Evolutionary conservation across 2,113 vertebrate species (phyloP), one percentile per base, ranked within the genome.

Genomic region (Coptodon bakossiorum): DNA sequence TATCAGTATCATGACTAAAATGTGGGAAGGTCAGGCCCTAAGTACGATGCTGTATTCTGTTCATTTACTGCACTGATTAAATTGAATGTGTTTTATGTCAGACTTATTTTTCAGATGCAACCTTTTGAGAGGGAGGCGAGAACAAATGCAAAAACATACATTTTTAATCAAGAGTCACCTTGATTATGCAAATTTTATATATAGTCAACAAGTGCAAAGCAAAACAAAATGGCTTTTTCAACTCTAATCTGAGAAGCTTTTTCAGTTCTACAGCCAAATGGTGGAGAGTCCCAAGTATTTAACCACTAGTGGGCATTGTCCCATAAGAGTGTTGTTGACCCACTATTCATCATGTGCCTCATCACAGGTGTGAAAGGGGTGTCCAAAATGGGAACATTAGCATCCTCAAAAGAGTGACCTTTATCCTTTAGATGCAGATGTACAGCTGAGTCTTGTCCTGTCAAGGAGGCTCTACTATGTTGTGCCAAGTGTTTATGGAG

Each of bases 391-490:
- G 29, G 57, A 61, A 61, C 29, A 61, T 19, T 61, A 61, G 29
- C 16, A 61, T 19, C 16, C 57, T 61, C 16, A 61, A 34, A 61
- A 34, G 29, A 61, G 57, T 61, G 57, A 10, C 57, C 16, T 19
- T 34, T 61, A 61, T 16, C 31, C 57, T 61, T 61, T 34, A 61
- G 57, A 0, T 61, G 16, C 57, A 61, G 57, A 31, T 61, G 29
- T 61, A 61, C 14, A 61, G 57, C 57, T 61, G 29, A 34, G 57
- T 34, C 29, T 61, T 61, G 57, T 61, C 29, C 57, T 61, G 29
- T 19, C 9, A 34, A 61, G 16, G 16, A 19, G 29, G 29, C 29
- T 61, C 9, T 34, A 17, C 16, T 10, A 19, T 61, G 57, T 53
- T 53, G 50, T 53, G 50, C 50, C 19, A 53, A n/a, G 54, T 66